phyloP scores from a whole-genome alignment of 2,797 vertebrate species.

The Sardinella longiceps region DNA sequence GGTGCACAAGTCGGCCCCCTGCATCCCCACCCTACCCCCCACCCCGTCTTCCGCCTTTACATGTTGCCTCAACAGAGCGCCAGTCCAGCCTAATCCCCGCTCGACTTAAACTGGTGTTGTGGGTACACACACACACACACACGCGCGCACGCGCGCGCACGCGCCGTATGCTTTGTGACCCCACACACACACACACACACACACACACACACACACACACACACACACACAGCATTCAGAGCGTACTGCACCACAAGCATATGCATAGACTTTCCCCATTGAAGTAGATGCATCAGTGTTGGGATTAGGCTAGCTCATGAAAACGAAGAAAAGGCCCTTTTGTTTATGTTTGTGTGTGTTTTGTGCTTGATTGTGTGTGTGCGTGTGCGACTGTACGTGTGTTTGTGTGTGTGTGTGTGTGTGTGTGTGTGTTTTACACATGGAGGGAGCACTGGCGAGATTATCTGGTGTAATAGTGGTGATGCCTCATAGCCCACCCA shows the following conservation, averaged over 20 bases:
- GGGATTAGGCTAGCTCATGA: background rate
- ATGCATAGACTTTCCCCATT: background rate
- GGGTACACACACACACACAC: background rate
- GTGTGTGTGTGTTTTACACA: background rate
- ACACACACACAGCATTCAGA: background rate
- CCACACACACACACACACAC: background rate
- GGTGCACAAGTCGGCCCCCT: background rate
- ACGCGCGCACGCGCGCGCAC: background rate
- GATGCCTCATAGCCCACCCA: background rate
- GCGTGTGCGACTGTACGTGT: background rate
- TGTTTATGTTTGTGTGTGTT: background rate
- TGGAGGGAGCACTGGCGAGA: background rate
- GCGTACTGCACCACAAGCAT: no score
- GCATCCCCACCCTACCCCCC: no score
- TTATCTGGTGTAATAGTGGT: background rate
- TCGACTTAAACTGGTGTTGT: background rate
- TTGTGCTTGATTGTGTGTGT: background rate
- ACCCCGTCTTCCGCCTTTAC: background rate
- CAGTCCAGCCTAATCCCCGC: background rate
- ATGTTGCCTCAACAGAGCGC: background rate
- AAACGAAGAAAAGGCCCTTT: background rate
- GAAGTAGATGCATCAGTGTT: background rate
- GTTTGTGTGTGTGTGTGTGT: background rate
- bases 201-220: background rate
- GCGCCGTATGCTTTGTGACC: background rate